phyloP scores from a whole-genome alignment of 2,113 vertebrate genomes.

The Pteronura brasiliensis region DNA sequence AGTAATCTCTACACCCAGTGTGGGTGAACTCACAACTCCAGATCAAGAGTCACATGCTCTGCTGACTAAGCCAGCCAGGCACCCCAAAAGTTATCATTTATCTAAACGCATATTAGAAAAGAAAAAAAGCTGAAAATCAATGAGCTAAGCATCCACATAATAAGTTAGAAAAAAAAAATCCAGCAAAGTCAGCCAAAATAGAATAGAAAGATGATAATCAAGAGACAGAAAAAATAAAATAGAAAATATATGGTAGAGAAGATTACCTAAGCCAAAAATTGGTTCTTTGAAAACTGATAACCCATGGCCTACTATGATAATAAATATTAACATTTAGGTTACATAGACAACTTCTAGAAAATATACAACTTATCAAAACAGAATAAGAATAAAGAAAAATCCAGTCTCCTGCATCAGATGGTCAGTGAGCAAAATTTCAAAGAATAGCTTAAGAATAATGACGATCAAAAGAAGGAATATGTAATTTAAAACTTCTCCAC shows the following conservation, averaged over 20 bases:
- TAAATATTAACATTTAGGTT: not conserved
- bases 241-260: not conserved
- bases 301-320: not conserved
- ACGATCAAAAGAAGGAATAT: not conserved
- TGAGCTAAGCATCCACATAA: not conserved
- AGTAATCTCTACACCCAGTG: not conserved
- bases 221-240: not conserved
- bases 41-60: not conserved
- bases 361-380: not conserved
- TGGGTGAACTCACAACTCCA: not conserved
- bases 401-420: not conserved
- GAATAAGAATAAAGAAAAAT: not conserved
- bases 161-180: not conserved
- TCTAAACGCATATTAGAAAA: not conserved
- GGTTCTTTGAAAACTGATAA: not conserved
- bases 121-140: constrained; percentile 13
- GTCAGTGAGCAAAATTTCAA: not conserved
- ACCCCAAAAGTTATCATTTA: not conserved
- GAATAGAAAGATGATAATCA: constrained; percentile 13
- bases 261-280: not conserved
- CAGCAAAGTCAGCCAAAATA: not conserved
- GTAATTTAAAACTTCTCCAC: not conserved
- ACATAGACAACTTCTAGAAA: constrained; percentile 1
- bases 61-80: not conserved
- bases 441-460: not conserved